Evolutionary conservation across 2,797 vertebrate genomes (phyloP), one percentile per base, ranked within the genome.

Genomic region (Manis pentadactyla): DNA sequence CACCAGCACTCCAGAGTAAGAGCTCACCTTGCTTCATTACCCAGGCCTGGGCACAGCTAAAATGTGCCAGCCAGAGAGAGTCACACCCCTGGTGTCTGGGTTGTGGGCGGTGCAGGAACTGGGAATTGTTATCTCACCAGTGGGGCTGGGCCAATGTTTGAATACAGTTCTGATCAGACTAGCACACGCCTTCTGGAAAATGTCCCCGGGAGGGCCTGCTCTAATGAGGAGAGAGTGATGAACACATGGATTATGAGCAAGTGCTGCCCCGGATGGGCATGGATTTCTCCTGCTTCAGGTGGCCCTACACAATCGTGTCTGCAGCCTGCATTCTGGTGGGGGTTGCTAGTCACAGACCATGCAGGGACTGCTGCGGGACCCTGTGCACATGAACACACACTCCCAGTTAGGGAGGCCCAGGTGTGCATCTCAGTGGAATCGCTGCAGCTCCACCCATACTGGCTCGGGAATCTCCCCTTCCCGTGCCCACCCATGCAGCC

Each of bases 391-490:
- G 66, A n/a, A 4, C 37, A 57, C 18, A 37, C 2, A 7, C 25
- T 5, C 3, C 29, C 68, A 51, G 0, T 19, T 4, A 17, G 59
- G 8, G 53, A 87, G 42, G n/a, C 13, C 29, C 27, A 39, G 17
- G 0, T 0, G 0, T 11, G 14, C 29, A 0, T 21, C 4, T 0
- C 66, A 5, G 0, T 8, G 11, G 23, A 46, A 11, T 46, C 46
- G 46, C 46, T 46, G 46, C 46, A 46, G 46, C 46, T 46, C 46
- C 46, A 46, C 46, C 59, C 0, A 1, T 5, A 1, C 57, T 0
- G 10, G 23, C 19, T n/a, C 29, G 1, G 21, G 27, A 14, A 4
- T 6, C 63, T 19, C 5, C 1, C 13, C 34, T 61, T 17, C 34
- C 89, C 12, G 14, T 53, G 15, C 5, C 14, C 19, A 2, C 29